Evolutionary conservation across 2,113 vertebrate genomes (phyloP), one percentile per base, ranked within the genome.

Genomic region (Saimiri boliviensis): DNA sequence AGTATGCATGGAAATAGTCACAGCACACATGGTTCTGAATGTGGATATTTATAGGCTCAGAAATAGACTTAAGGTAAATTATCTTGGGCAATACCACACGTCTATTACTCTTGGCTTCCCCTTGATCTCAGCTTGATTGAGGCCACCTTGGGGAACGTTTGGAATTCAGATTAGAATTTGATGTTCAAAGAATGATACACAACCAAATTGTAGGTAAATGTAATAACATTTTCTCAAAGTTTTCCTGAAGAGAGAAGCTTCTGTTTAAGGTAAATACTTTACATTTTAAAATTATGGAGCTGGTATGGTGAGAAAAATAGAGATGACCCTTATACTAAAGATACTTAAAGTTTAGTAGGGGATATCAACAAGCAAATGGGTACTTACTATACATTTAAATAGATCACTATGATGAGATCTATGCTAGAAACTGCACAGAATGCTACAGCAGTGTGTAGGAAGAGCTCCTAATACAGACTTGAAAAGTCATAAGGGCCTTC

Each of bases 161-260:
- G 30, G 63, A 94, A 92, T 17, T 74, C 68, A 95, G 40, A 80
- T 89, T 82, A 95, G n/a, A 93, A 95, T 86, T 70, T 68, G 85
- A 73, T 80, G 32, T 52, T 92, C 91, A 89, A 84, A 86, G 27
- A 86, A 90, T 60, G 37, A 47, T 86, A 71, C 9, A 19, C 4
- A 70, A 82, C 37, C 20, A 68, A 93, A 95, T 45, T 74, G 21
- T 56, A 90, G 27, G 32, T 54, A 56, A 93, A 86, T 76, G 16
- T 35, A 89, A 16, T 30, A 91, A 87, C 79, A 80, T 25, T 76
- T 82, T 49, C 58, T 94, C 83, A 86, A 82, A 27, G 25, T n/a
- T 92, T 86, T 93, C n/a, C 45, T 60, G 16, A 70, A 81, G 13
- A 94, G 23, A 92, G 25, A 95, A 58, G 25, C 23, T 89, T 86